Conservation (phyloP, 1,140 invertebrate genomes). For the Cydia splendana region DNA sequence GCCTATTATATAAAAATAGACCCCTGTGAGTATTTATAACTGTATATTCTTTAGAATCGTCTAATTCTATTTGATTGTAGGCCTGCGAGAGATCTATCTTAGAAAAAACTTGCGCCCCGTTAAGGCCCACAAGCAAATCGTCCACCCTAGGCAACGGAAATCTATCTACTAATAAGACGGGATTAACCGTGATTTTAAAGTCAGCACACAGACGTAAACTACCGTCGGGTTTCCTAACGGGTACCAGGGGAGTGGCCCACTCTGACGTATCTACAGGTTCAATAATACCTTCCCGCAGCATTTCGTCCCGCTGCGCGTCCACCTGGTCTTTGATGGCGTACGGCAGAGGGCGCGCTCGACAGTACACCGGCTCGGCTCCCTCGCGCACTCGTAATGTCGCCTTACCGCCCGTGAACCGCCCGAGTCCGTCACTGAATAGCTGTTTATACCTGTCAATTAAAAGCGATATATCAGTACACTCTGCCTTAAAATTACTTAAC, state of each 20-base stretch:
- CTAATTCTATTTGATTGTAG: constrained; percentile 54
- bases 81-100: too few species aligned
- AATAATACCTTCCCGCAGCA: constrained; percentile 51
- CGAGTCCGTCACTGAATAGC: constrained; percentile 35
- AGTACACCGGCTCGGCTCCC: constrained; percentile 37
- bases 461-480: constrained; percentile 14
- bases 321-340: not conserved
- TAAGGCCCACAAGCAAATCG: constrained; percentile 46
- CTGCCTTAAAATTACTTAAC: not conserved
- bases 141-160: constrained; percentile 53
- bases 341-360: constrained; percentile 38
- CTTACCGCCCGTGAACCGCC: constrained; percentile 37
- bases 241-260: constrained; percentile 65
- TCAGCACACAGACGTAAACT: constrained; percentile 73
- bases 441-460: constrained; percentile 35
- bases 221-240: constrained; percentile 61
- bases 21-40: constrained; percentile 62
- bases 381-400: constrained; percentile 34
- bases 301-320: constrained; percentile 33
- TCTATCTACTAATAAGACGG: constrained; percentile 47
- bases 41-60: constrained; percentile 56
- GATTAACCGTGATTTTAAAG: constrained; percentile 68
- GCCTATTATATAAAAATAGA: constrained; percentile 51
- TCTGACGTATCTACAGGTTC: constrained; percentile 48
- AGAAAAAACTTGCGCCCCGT: constrained; percentile 46